Evolutionary conservation across 1,140 invertebrate genomes (phyloP).

Genomic region (Drusus annulatus): DNA sequence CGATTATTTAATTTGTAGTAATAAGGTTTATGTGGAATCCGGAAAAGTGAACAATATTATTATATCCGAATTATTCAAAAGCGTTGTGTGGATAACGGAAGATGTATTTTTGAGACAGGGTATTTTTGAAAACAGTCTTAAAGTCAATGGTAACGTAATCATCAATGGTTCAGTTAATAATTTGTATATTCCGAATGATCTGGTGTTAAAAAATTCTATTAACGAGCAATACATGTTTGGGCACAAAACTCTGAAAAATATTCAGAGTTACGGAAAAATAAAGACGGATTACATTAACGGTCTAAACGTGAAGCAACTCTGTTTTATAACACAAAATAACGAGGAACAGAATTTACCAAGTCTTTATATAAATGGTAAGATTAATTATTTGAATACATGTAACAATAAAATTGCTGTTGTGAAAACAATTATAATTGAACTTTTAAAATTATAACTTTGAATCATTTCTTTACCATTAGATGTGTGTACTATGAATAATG

Average conservation of each 20-base stretch:
- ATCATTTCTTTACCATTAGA: no score
- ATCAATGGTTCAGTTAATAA: slow-evolving; percentile 37
- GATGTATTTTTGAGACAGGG: slow-evolving; percentile 34
- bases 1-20: slow-evolving; percentile 33
- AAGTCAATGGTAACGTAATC: slow-evolving; percentile 11
- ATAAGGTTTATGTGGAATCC: slow-evolving; percentile 29
- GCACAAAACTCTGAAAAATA: slow-evolving; percentile 47
- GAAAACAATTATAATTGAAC: no score
- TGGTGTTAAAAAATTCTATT: slow-evolving; percentile 26
- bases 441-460: background rate
- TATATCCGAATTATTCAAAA: slow-evolving; percentile 20
- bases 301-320: slow-evolving; percentile 40
- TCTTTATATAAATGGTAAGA: slow-evolving; percentile 47
- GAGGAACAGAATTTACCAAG: background rate
- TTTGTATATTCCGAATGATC: slow-evolving; percentile 36
- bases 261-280: slow-evolving; percentile 58
- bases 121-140: slow-evolving; percentile 27
- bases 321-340: slow-evolving; percentile 21
- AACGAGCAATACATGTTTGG: slow-evolving; percentile 22
- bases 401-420: no score
- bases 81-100: slow-evolving; percentile 45
- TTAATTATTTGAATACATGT: background rate
- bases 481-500: no score
- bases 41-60: slow-evolving; percentile 45
- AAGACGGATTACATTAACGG: slow-evolving; percentile 50